These are phyloP conservation scores for Speoplatyrhinus poulsoni DNA, from an alignment of 2,113 vertebrate species.

Conservation along the genomic window DNA sequence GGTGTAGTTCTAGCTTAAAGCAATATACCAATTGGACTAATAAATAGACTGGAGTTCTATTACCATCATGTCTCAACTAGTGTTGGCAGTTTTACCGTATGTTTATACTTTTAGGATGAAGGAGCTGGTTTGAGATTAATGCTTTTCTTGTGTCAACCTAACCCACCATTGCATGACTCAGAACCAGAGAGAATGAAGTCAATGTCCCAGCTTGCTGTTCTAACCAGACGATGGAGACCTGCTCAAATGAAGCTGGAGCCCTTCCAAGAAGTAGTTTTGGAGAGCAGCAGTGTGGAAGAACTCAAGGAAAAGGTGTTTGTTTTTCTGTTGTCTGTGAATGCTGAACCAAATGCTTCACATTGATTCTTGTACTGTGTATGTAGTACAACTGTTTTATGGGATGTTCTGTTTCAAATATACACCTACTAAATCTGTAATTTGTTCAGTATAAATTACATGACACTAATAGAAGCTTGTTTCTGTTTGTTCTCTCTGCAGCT, in stretches of 20 bases:
- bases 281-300: constrained; percentile 95
- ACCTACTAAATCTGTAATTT: not conserved
- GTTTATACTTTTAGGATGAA: too few species aligned
- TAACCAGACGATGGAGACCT: constrained; percentile 89
- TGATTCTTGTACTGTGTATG: not conserved
- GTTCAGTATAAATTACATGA: not conserved
- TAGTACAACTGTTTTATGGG: not conserved
- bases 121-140: too few species aligned
- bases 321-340: not conserved
- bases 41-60: too few species aligned
- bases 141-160: too few species aligned
- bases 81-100: too few species aligned
- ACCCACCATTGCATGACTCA: constrained; percentile 44
- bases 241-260: constrained; percentile 89
- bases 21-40: too few species aligned
- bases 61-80: too few species aligned
- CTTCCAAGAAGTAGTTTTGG: constrained; percentile 94
- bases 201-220: constrained; percentile 94
- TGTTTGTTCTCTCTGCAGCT: constrained; percentile 79
- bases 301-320: constrained; percentile 88
- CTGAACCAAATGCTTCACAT: not conserved
- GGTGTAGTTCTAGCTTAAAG: too few species aligned
- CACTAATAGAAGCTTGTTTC: not conserved
- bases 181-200: constrained; percentile 97
- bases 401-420: not conserved